Conservation (phyloP, 2,888 invertebrate species). For the Erannis defoliaria region DNA sequence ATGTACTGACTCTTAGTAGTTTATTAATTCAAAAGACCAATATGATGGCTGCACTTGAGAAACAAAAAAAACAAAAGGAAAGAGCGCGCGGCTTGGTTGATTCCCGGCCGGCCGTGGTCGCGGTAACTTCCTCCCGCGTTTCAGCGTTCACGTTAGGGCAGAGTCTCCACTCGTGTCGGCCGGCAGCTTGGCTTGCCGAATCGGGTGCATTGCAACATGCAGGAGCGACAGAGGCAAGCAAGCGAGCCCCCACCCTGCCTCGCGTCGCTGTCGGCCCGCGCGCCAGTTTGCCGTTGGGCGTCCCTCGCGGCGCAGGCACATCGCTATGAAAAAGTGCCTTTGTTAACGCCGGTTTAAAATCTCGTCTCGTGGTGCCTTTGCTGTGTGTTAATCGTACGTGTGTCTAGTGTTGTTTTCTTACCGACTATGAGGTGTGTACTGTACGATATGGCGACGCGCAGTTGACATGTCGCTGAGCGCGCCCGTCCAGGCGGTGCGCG, state of each 20-base stretch:
- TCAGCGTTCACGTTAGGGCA: slow-evolving; percentile 53
- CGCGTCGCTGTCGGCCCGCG: slow-evolving; percentile 62
- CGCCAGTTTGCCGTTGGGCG: slow-evolving; percentile 83
- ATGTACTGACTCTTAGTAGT: slow-evolving; percentile 14
- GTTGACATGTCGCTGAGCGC: slow-evolving; percentile 86
- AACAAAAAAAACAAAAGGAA: slow-evolving; percentile 9
- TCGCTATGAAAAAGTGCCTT: slow-evolving; percentile 62
- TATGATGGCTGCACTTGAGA: slow-evolving; percentile 16
- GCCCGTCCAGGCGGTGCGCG: slow-evolving; percentile 84
- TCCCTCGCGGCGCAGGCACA: slow-evolving; percentile 80
- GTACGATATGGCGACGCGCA: slow-evolving; percentile 77
- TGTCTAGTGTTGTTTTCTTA: slow-evolving; percentile 66
- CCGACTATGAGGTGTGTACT: slow-evolving; percentile 65
- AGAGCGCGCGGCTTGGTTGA: slow-evolving; percentile 13
- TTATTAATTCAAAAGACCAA: slow-evolving; percentile 31
- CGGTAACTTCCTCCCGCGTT: slow-evolving; percentile 39
- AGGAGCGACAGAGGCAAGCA: slow-evolving; percentile 69
- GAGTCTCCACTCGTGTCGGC: slow-evolving; percentile 54
- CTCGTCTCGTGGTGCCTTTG: slow-evolving; percentile 78
- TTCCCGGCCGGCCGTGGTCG: slow-evolving; percentile 19
- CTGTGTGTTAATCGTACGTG: slow-evolving; percentile 71
- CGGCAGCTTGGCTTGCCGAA: slow-evolving; percentile 66
- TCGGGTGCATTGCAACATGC: slow-evolving; percentile 81
- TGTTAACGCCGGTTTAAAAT: slow-evolving; percentile 61
- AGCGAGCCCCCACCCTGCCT: slow-evolving; percentile 78